Percentiles rank a stretch among this genome's conserved stretches.
phyloP scores from a whole-genome alignment of 2,797 vertebrate species.

The Galaxias olidus region DNA sequence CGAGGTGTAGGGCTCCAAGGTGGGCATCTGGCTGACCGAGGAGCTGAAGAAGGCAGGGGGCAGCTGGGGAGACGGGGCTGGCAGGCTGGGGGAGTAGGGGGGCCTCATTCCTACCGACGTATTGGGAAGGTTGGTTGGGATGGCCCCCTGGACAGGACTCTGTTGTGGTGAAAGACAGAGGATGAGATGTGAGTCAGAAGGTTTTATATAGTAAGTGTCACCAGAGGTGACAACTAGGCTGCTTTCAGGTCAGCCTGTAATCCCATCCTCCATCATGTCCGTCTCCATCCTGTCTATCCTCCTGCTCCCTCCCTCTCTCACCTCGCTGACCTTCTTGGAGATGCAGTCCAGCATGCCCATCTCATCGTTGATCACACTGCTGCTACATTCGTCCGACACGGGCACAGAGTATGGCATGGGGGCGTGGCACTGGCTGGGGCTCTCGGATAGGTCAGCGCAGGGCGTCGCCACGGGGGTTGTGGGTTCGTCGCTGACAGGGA shows the following conservation, averaged over 20 bases:
- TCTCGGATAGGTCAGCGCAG: slow-evolving; percentile 77
- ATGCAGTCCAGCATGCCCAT: slow-evolving; percentile 90
- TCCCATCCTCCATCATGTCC: too few species aligned
- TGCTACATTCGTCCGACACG: slow-evolving; percentile 90
- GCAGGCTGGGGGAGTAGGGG: slow-evolving; percentile 82
- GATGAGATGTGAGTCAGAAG: neutral
- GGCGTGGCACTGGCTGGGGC: slow-evolving; percentile 70
- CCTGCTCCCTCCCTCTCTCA: slow-evolving; percentile 33
- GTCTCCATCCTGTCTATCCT: too few species aligned
- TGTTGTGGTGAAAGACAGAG: slow-evolving; percentile 30
- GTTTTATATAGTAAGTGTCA: too few species aligned
- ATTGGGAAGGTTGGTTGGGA: slow-evolving; percentile 88
- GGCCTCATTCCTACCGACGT: slow-evolving; percentile 87
- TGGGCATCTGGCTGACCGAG: slow-evolving; percentile 78
- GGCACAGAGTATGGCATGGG: slow-evolving; percentile 80
- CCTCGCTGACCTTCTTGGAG: slow-evolving; percentile 77
- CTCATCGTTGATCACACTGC: slow-evolving; percentile 86
- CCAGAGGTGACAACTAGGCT: too few species aligned
- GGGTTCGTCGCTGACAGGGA: slow-evolving; percentile 81
- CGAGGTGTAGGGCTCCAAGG: slow-evolving; percentile 82
- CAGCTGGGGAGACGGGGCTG: slow-evolving; percentile 82
- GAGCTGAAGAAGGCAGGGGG: slow-evolving; percentile 85
- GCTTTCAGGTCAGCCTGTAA: too few species aligned
- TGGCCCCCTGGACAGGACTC: slow-evolving; percentile 84
- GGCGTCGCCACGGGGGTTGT: slow-evolving; percentile 67